Base-by-base conservation (phyloP, 2,113 vertebrate species). In the Alethe castanea region DNA sequence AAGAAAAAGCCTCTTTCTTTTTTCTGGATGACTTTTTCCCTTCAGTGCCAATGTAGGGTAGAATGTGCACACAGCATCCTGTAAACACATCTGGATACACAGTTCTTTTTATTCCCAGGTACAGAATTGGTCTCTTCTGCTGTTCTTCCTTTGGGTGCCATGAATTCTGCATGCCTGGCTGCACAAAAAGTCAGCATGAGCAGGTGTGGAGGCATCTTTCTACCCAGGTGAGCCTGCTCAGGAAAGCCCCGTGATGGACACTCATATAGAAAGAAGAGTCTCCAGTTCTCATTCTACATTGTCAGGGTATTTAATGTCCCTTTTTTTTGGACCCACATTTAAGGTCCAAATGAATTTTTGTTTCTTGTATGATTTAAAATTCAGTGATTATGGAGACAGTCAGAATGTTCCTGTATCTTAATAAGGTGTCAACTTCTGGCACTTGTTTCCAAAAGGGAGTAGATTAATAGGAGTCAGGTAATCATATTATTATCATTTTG, bases 101-200 rank as follows among this genome's bases (percentile, higher is more conserved):
- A 47, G 23, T n/a, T 59, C 18, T 77, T 47, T 54, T 60, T 81
- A 14, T 81, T 81, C 40, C 28, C 60, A 74, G 38, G 19, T 52
- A 67, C 11, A 52, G 44, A 81, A 66, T 25, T 29, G 42, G 19
- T 20, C 14, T 90, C 33, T 54, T 90, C 47, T 73, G 23, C 28
- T 60, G 4, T 25, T 95, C 45, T 93, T 86, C 47, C 62, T 92
- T 38, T 70, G n/a, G 44, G n/a, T 86, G 26, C 47, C 69, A 59
- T 40, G 44, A 94, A 73, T 92, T 81, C 60, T 48, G 9, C 60
- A 47, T 3, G 4, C 72, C n/a, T 74, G 56, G 22, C 35, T 89
- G 82, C 65, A 78, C 60, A 86, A 86, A 86, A 94, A 88, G 60
- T 74, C 44, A 71, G 10, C 44, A 52, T 78, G 38, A 93, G 64